phyloP scores from a whole-genome alignment of 2,797 vertebrate species.

The Sebastes nivosus region DNA sequence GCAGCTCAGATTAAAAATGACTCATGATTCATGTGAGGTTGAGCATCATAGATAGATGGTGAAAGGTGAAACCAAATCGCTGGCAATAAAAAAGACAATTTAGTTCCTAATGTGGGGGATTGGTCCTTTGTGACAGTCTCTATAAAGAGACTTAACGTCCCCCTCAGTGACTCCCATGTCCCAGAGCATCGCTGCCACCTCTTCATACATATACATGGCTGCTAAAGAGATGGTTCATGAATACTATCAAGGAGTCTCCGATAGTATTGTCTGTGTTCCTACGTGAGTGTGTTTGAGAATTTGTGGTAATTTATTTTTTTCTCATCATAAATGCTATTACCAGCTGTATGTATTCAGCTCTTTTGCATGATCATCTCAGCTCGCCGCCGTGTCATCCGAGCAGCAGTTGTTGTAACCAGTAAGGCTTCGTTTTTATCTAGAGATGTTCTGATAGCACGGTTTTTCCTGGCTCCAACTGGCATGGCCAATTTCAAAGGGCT shows the following conservation, averaged over 20 bases:
- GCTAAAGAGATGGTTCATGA: conserved; percentile 67
- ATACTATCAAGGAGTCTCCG: conserved; percentile 54
- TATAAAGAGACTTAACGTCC: conserved; percentile 63
- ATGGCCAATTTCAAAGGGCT: too few species aligned
- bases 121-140: conserved; percentile 57
- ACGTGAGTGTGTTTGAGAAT: conserved; percentile 50
- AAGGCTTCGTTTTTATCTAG: conserved; percentile 27
- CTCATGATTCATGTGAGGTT: conserved; percentile 49
- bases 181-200: conserved; percentile 41
- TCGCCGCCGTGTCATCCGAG: not conserved
- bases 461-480: too few species aligned
- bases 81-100: conserved; percentile 60
- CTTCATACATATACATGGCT: conserved; percentile 76
- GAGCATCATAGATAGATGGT: conserved; percentile 41
- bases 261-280: conserved; percentile 40
- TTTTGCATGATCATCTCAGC: conserved; percentile 40
- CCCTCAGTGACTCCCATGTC: conserved; percentile 46
- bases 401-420: not conserved
- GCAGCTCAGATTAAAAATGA: conserved; percentile 50
- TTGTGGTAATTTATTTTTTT: not conserved
- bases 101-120: conserved; percentile 55
- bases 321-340: conserved; percentile 45
- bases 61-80: conserved; percentile 42
- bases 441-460: not conserved
- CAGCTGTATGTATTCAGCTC: conserved; percentile 36